A percentile compares a stretch with the other conserved stretches of the same genome.
Evolutionary conservation across 1,140 invertebrate species (phyloP).

Genomic region (Papilio xuthus): DNA sequence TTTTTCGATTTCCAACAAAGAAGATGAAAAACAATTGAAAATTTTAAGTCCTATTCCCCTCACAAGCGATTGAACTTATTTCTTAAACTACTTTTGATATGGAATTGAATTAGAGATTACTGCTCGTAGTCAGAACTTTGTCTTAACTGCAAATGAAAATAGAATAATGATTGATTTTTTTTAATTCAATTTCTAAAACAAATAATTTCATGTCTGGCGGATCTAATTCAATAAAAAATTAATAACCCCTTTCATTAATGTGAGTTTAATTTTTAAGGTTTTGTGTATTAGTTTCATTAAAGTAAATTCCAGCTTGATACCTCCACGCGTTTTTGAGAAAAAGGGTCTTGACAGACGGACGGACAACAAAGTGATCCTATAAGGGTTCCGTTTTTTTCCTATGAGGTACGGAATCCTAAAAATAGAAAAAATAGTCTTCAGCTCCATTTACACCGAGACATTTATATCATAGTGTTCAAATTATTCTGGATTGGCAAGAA

Average conservation of each 20-base stretch:
- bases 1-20: neutral
- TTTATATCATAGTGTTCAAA: neutral
- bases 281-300: too few species aligned
- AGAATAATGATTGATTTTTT: neutral
- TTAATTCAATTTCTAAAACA: neutral
- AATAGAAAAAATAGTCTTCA: neutral
- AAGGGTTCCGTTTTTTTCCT: too few species aligned
- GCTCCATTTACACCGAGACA: neutral
- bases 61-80: neutral
- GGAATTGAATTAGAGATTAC: neutral
- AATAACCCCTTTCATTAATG: too few species aligned
- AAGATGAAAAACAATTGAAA: neutral
- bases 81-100: neutral
- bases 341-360: too few species aligned
- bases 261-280: too few species aligned
- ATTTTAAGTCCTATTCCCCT: neutral
- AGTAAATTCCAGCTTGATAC: too few species aligned
- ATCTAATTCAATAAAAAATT: too few species aligned
- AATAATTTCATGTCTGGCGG: too few species aligned
- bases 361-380: too few species aligned
- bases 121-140: neutral
- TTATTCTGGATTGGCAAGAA: neutral
- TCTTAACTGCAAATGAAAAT: conserved; percentile 13
- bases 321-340: too few species aligned
- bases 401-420: too few species aligned